Conservation (phyloP, 2,888 invertebrate genomes). For the Calliscelio sp. region DNA sequence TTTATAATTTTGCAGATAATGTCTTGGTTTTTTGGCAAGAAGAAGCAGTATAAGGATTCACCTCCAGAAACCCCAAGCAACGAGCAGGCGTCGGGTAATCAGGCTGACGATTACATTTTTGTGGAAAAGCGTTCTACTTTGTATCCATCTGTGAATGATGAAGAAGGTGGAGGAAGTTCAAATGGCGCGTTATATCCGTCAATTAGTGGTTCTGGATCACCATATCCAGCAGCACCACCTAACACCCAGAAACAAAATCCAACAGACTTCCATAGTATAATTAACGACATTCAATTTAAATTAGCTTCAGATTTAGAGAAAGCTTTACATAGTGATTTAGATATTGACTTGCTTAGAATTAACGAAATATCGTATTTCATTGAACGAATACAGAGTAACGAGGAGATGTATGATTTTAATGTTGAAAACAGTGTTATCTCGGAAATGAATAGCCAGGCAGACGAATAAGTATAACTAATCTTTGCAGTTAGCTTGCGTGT, state of each 20-base stretch:
- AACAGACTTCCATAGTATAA: conserved; percentile 82
- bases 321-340: conserved; percentile 86
- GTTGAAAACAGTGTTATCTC: conserved; percentile 87
- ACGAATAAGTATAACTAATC: background rate
- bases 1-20: conserved; percentile 79
- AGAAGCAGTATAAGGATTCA: conserved; percentile 82
- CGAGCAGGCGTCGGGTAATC: conserved; percentile 63
- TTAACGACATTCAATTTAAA: conserved; percentile 87
- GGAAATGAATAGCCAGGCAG: conserved; percentile 83
- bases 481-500: too few relatives aligned
- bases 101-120: conserved; percentile 79
- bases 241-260: conserved; percentile 71
- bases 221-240: conserved; percentile 71
- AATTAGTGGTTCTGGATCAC: conserved; percentile 63
- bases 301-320: conserved; percentile 87
- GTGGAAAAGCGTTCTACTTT: conserved; percentile 76
- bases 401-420: conserved; percentile 87
- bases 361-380: conserved; percentile 86
- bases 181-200: conserved; percentile 79
- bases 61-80: conserved; percentile 80
- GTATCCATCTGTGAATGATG: conserved; percentile 44
- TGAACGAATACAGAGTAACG: conserved; percentile 86
- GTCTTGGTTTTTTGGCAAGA: conserved; percentile 85
- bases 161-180: conserved; percentile 47
- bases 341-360: conserved; percentile 81